Percentiles rank a stretch among this genome's conserved stretches.
These are phyloP conservation scores for Myodes glareolus DNA, from an alignment of 2,113 vertebrate species.

Conservation along the genomic window DNA sequence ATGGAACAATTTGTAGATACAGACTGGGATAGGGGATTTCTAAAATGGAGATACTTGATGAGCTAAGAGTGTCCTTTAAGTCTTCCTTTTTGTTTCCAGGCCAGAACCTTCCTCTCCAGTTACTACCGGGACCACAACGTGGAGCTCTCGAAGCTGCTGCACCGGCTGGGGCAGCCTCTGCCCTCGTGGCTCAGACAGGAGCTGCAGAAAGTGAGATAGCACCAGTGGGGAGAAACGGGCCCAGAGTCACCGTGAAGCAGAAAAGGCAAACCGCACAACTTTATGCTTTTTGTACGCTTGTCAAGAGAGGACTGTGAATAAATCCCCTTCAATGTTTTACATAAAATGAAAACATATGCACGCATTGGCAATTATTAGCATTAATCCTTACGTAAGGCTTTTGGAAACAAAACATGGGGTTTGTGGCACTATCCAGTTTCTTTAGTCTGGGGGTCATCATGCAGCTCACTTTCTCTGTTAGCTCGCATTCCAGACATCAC, in stretches of 20 bases:
- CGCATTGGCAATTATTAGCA: constrained; percentile 61
- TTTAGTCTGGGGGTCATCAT: constrained; percentile 34
- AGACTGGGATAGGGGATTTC: neutral
- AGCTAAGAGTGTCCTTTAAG: neutral
- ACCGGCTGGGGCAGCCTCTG: constrained; percentile 96
- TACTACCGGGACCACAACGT: constrained; percentile 98
- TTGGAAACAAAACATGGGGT: constrained; percentile 56
- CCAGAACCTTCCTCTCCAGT: constrained; percentile 93
- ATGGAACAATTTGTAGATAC: neutral
- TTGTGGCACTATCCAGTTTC: constrained; percentile 27
- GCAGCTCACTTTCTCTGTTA: constrained; percentile 60
- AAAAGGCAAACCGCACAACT: neutral
- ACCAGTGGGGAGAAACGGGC: constrained; percentile 41
- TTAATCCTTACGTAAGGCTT: constrained; percentile 62
- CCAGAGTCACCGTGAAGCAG: constrained; percentile 36
- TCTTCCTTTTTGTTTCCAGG: constrained; percentile 83
- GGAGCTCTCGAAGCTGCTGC: constrained; percentile 96
- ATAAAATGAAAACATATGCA: constrained; percentile 25
- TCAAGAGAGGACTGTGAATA: constrained; percentile 77
- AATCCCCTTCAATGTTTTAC: constrained; percentile 48
- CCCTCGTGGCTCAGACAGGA: constrained; percentile 98
- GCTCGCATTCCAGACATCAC: constrained; percentile 37
- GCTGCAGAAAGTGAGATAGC: constrained; percentile 96
- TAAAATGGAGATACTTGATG: neutral
- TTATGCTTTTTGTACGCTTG: constrained; percentile 69